Conservation (phyloP, 1,140 invertebrate species). For the Globodera ellingtonae region DNA sequence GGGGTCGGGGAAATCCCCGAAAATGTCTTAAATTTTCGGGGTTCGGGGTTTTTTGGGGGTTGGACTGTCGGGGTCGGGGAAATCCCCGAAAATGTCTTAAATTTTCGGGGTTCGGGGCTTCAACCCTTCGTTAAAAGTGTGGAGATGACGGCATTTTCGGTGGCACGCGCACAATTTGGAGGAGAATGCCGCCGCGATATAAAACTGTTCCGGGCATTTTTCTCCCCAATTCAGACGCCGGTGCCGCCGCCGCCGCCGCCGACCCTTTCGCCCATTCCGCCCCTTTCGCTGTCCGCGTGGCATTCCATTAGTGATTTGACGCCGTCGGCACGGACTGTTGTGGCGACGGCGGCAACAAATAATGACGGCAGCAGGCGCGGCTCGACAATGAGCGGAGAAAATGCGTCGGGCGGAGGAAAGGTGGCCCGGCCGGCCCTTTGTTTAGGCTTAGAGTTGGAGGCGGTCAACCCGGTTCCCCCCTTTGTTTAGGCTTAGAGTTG, state of each 20-base stretch:
- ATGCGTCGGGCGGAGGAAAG: background rate
- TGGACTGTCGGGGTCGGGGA: too few species aligned
- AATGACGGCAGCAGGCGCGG: background rate
- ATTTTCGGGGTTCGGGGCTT: too few species aligned
- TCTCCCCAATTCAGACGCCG: background rate
- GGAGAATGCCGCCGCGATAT: background rate
- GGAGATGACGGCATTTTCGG: background rate
- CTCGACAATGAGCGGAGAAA: conserved; percentile 7
- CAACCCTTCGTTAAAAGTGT: too few species aligned
- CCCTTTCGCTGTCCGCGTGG: conserved; percentile 19
- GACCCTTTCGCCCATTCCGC: conserved; percentile 9
- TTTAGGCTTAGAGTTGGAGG: too few species aligned
- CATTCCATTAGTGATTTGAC: conserved; percentile 33
- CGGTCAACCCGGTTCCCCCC: too few species aligned
- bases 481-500: too few species aligned
- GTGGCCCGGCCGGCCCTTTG: background rate
- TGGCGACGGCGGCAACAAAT: conserved; percentile 20
- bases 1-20: conserved; percentile 1
- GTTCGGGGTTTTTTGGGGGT: too few species aligned
- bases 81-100: too few species aligned
- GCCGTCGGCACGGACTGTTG: conserved; percentile 19
- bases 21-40: too few species aligned
- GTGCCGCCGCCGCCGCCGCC: background rate
- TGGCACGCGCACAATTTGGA: conserved; percentile 10
- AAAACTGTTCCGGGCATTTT: background rate